Conservation (phyloP, 2,797 vertebrate species). For the Chelmon rostratus region DNA sequence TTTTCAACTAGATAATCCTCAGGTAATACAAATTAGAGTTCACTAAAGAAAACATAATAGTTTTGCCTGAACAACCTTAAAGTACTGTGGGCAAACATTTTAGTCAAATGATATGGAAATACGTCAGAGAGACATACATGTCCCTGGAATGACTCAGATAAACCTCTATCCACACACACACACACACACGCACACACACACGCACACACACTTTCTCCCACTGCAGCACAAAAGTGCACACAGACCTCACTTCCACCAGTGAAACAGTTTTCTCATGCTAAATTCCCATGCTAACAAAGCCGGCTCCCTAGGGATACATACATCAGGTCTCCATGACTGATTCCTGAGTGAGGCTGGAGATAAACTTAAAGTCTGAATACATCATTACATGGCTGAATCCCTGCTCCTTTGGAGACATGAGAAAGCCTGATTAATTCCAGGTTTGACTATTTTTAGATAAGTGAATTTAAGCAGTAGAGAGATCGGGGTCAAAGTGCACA, state of each 20-base stretch:
- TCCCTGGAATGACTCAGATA: conserved; percentile 18
- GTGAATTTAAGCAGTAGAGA: conserved; percentile 80
- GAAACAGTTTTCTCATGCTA: conserved; percentile 58
- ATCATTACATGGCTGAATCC: conserved; percentile 45
- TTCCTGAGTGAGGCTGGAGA: conserved; percentile 34
- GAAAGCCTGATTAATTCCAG: conserved; percentile 79
- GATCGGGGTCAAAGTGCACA: conserved; percentile 88
- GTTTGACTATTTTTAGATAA: conserved; percentile 88
- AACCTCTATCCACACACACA: neutral
- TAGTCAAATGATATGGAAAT: conserved; percentile 50
- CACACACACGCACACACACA: conserved; percentile 2
- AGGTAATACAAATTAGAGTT: conserved; percentile 9
- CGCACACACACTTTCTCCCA: conserved; percentile 4
- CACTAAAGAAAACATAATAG: neutral
- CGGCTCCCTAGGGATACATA: conserved; percentile 49
- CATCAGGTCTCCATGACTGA: conserved; percentile 45
- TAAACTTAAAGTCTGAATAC: conserved; percentile 39
- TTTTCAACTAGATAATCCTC: neutral
- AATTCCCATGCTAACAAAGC: conserved; percentile 61
- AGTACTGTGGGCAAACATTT: conserved; percentile 3
- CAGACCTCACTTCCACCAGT: conserved; percentile 14
- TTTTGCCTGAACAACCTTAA: conserved; percentile 21
- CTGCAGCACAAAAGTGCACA: neutral
- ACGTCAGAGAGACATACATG: conserved; percentile 12
- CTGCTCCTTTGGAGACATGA: conserved; percentile 53